Base-by-base conservation (phyloP, 2,113 vertebrate species). In the Upupa epops region DNA sequence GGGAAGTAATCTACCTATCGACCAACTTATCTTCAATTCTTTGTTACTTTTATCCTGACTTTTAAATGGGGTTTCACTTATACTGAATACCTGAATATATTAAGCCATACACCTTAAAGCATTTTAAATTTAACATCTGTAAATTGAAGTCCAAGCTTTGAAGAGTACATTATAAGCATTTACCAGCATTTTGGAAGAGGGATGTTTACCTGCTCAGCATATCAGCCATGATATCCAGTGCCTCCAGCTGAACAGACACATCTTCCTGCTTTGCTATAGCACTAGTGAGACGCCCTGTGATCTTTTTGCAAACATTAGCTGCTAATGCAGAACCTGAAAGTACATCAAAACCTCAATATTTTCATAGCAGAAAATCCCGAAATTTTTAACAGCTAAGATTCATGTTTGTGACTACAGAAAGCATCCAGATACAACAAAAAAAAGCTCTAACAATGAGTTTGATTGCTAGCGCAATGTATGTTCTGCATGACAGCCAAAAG, bases 241-340 rank as follows among this genome's bases (percentile, higher is more conserved):
- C 99, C 96, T 99, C 99, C 66, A 99, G 97, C 74, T 99, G 99
- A 85, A 99, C 99, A 28, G 99, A 99, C 29, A 99, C 99, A 73
- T 99, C 99, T 88, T 99, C 99, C 96, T 99, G 99, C 93, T 99
- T 99, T 96, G 99, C 99, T 96, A 99, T 99, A 94, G 99, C 99
- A 93, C 99, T 99, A 71, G 99, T 99, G 95, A 99, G 98, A 63
- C 99, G 98, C 31, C 99, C 99, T 24, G 99, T 99, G 86, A 99
- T 99, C 97, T 99, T 99, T 98, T 99, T 99, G 97, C 99, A 99
- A 74, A 99, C 99, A 49, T 99, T 99, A 95, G 99, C 99, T 74
- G 99, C 99, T 88, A 99, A 97, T 59, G 99, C 99, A 73, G 99
- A 99, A 81, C 99, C 99, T 99, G 74, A 29, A 93, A 86, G 56